Percentiles rank a stretch among this genome's conserved stretches.
Conservation (phyloP, 2,113 vertebrate genomes). For the Sander lucioperca region DNA sequence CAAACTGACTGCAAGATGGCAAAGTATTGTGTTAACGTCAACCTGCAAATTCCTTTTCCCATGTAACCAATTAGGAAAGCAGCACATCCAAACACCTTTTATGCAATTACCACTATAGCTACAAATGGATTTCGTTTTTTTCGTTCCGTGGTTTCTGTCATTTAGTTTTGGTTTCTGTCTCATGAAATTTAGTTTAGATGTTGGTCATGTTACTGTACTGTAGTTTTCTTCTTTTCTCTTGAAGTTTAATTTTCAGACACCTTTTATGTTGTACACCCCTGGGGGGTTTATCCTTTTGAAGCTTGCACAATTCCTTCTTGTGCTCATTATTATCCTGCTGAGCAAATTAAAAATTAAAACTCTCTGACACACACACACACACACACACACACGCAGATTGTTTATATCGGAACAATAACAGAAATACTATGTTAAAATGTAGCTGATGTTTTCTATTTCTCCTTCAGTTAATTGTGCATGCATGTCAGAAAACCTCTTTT, state of each 20-base stretch:
- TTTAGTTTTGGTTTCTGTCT: constrained; percentile 3
- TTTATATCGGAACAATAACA: constrained; percentile 23
- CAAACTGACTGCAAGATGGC: neutral
- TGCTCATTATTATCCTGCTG: constrained; percentile 59
- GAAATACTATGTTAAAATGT: constrained; percentile 12
- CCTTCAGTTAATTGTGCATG: neutral
- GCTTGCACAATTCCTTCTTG: constrained; percentile 28
- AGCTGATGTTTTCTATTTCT: constrained; percentile 11
- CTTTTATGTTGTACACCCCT: neutral
- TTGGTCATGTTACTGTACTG: neutral
- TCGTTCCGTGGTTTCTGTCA: neutral
- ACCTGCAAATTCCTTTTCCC: neutral
- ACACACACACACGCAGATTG: constrained; percentile 14
- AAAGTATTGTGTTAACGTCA: neutral
- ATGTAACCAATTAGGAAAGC: neutral
- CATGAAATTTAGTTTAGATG: neutral
- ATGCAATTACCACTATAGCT: neutral
- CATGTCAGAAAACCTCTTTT: neutral
- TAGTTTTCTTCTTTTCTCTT: neutral
- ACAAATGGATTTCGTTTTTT: neutral
- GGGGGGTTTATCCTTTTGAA: constrained; percentile 41
- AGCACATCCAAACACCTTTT: neutral
- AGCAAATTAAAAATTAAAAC: constrained; percentile 55
- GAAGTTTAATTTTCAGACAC: neutral
- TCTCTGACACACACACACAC: constrained; percentile 4